Percentiles rank a stretch among this genome's conserved stretches.
phyloP scores from a whole-genome alignment of 2,797 vertebrate genomes.

The Acipenser ruthenus region DNA sequence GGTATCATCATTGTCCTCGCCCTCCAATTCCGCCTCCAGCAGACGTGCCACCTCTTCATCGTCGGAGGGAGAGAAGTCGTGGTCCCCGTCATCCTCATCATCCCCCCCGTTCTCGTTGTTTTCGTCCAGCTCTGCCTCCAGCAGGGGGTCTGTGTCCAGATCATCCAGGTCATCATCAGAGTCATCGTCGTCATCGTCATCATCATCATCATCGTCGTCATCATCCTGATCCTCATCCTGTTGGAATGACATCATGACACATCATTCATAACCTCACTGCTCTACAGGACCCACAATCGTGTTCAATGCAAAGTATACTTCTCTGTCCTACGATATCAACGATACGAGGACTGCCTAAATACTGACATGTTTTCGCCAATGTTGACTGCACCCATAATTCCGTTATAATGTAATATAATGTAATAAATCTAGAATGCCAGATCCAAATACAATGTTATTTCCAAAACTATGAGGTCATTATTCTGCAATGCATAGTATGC shows the following conservation, averaged over 20 bases:
- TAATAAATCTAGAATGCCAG: too few relatives aligned
- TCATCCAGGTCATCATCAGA: slow-evolving; percentile 80
- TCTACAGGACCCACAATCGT: neutral
- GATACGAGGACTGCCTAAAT: too few relatives aligned
- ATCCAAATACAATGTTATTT: too few relatives aligned
- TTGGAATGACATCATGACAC: slow-evolving; percentile 26
- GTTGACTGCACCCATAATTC: too few relatives aligned
- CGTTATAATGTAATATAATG: too few relatives aligned
- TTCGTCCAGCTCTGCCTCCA: slow-evolving; percentile 75
- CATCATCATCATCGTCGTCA: slow-evolving; percentile 65
- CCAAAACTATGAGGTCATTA: too few relatives aligned
- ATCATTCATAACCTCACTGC: slow-evolving; percentile 17
- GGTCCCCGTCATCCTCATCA: slow-evolving; percentile 78
- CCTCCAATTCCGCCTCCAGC: slow-evolving; percentile 79
- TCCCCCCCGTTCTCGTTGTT: slow-evolving; percentile 80
- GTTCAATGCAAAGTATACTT: too few relatives aligned
- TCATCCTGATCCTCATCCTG: slow-evolving; percentile 93
- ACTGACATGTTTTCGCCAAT: too few relatives aligned
- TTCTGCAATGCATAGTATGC: too few relatives aligned
- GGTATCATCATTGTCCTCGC: slow-evolving; percentile 82
- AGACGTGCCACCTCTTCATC: slow-evolving; percentile 85
- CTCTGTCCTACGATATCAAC: too few relatives aligned
- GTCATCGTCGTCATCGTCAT: slow-evolving; percentile 82
- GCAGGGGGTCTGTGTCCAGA: slow-evolving; percentile 83
- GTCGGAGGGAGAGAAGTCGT: slow-evolving; percentile 88